Evolutionary conservation across 2,797 vertebrate species (phyloP), one percentile per base, ranked within the genome.

Genomic region (Falco berigora): DNA sequence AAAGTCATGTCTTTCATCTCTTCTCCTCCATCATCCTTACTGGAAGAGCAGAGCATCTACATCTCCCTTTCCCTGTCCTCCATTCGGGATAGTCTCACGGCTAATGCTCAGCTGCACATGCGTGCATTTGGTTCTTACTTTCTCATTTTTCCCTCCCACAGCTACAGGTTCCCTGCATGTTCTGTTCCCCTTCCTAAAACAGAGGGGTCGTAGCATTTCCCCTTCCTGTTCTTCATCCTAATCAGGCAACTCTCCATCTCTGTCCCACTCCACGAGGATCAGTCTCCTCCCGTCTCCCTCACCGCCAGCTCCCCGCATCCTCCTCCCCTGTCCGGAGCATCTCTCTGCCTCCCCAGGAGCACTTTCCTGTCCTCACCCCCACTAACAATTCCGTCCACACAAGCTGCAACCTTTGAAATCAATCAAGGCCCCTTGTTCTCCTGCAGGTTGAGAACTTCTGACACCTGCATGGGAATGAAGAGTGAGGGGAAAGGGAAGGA

Each of bases 71-170:
- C 50, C 38, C 50, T 27, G 36, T 30, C 28, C 38, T n/a, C 46
- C 50, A 8, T 19, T 17, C 64, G 52, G 63, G 44, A 16, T 50
- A 50, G 79, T 14, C 66, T 32, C 75, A 5, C 11, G 19, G 73
- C 46, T 47, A 2, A 7, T 5, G 1, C 63, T 42, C 76, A 73
- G 75, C 36, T 32, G 10, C 2, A 18, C 0, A 3, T 3, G 8
- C 8, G 1, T 6, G 14, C 1, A 0, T 4, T 19, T 32, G 16
- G 13, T 15, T 72, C 74, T 53, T 30, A 22, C n/a, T 28, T 4
- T 42, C 40, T 58, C 27, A 3, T 2, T 17, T 22, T 50, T 8
- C 52, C 69, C 11, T 72, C 42, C 19, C 66, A 44, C 18, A 8
- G 1, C 4, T 18, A 3, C 0, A 38, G 27, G 30, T 8, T 79